Evolutionary conservation across 2,797 vertebrate genomes (phyloP).

Genomic region (Alauda arvensis): DNA sequence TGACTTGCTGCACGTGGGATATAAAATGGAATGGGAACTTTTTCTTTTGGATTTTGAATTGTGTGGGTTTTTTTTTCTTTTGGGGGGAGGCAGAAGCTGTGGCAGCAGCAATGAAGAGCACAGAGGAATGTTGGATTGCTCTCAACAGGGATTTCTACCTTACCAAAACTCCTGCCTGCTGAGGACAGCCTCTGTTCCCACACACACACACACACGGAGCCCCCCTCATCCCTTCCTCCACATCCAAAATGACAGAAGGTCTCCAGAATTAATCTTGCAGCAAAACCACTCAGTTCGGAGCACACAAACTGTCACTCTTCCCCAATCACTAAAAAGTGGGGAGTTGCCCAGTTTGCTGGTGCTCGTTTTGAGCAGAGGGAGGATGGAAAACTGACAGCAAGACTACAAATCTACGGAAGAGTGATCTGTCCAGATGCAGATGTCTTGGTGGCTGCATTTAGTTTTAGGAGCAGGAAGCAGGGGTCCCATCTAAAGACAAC

Average conservation of each 20-base stretch:
- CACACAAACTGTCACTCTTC: slow-evolving; percentile 2
- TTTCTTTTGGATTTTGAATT: not conserved
- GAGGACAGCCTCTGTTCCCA: not conserved
- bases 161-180: not conserved
- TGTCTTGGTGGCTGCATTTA: slow-evolving; percentile 23
- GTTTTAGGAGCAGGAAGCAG: slow-evolving; percentile 7
- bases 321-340: not conserved
- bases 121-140: not conserved
- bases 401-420: not conserved
- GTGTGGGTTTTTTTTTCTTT: no score
- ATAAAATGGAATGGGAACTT: not conserved
- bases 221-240: not conserved
- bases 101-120: not conserved
- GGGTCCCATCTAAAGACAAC: slow-evolving; percentile 4
- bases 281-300: not conserved
- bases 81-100: not conserved
- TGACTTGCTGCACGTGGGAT: not conserved
- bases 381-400: slow-evolving; percentile 22
- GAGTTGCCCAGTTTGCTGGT: not conserved
- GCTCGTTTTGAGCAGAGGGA: not conserved
- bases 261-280: slow-evolving; percentile 32
- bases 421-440: slow-evolving; percentile 32
- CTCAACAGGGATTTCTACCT: not conserved
- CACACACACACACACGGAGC: not conserved
- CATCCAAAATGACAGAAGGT: not conserved